These are phyloP conservation scores for Thunnus maccoyii DNA, from an alignment of 2,113 vertebrate genomes.

Conservation along the genomic window DNA sequence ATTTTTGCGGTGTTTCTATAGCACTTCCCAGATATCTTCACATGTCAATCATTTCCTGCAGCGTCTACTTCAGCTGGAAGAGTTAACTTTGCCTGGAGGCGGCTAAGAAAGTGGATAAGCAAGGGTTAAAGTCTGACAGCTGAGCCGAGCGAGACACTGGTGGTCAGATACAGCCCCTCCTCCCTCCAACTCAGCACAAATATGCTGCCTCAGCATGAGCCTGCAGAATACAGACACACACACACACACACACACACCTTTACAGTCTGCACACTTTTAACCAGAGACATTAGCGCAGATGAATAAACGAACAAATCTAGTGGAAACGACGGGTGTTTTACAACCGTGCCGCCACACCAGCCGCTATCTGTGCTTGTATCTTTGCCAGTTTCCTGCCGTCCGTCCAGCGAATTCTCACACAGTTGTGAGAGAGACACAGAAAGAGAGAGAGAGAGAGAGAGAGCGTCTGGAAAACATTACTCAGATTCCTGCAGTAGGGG, in stretches of 20 bases:
- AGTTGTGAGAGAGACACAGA: conserved; percentile 25
- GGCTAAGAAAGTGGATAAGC: conserved; percentile 16
- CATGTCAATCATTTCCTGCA: background rate
- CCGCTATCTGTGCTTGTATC: conserved; percentile 40
- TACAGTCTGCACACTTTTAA: background rate
- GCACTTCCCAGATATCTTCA: background rate
- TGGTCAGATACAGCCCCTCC: conserved; percentile 64
- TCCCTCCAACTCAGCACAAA: conserved; percentile 57
- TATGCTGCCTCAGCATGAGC: conserved; percentile 74
- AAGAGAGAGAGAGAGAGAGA: conserved; percentile 16
- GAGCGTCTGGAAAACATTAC: conserved; percentile 83
- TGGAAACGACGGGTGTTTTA: conserved; percentile 10
- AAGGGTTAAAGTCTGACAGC: conserved; percentile 74
- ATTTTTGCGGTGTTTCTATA: background rate
- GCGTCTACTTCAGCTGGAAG: background rate
- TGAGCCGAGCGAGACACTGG: conserved; percentile 59
- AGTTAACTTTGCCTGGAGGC: background rate
- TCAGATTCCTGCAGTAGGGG: conserved; percentile 76
- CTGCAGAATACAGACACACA: conserved; percentile 57
- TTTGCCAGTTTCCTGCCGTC: conserved; percentile 40
- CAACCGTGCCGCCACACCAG: background rate
- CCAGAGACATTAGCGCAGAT: conserved; percentile 6
- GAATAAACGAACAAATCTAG: background rate
- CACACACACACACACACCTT: conserved; percentile 37
- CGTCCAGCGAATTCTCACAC: conserved; percentile 37